phyloP scores from a whole-genome alignment of 1,140 invertebrate species.

The Habropoda laboriosa region DNA sequence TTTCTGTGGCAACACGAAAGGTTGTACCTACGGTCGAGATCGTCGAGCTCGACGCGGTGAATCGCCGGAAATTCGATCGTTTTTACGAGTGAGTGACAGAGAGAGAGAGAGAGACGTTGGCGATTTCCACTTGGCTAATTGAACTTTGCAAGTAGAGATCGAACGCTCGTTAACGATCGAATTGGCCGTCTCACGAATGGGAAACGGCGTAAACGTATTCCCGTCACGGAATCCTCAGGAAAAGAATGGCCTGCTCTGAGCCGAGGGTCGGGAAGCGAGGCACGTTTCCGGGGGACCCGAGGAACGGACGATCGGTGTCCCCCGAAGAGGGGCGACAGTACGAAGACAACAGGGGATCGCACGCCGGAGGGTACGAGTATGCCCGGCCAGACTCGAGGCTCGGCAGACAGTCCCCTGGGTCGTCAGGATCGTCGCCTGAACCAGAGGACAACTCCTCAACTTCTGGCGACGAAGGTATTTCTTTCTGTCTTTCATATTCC shows the following conservation, averaged over 20 bases:
- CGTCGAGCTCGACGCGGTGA: not conserved
- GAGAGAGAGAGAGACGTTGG: no score
- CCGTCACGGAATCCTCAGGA: conserved; percentile 69
- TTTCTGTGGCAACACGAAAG: no score
- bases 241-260: conserved; percentile 66
- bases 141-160: not conserved
- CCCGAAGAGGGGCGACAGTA: conserved; percentile 55
- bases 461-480: conserved; percentile 81
- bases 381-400: conserved; percentile 56
- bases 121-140: conserved; percentile 16
- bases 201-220: conserved; percentile 59
- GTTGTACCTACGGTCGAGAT: no score
- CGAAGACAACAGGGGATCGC: conserved; percentile 58
- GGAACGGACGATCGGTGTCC: conserved; percentile 52
- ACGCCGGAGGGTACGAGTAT: conserved; percentile 61
- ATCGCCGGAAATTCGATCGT: conserved; percentile 27
- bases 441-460: conserved; percentile 78
- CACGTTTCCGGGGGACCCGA: conserved; percentile 32
- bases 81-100: no score
- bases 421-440: conserved; percentile 75
- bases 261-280: conserved; percentile 59
- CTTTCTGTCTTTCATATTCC: not conserved
- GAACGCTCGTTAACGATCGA: conserved; percentile 30
- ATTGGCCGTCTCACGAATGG: not conserved
- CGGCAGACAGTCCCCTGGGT: conserved; percentile 68